Evolutionary conservation across 1,140 invertebrate species (phyloP).

Genomic region (Drosophila nannoptera): DNA sequence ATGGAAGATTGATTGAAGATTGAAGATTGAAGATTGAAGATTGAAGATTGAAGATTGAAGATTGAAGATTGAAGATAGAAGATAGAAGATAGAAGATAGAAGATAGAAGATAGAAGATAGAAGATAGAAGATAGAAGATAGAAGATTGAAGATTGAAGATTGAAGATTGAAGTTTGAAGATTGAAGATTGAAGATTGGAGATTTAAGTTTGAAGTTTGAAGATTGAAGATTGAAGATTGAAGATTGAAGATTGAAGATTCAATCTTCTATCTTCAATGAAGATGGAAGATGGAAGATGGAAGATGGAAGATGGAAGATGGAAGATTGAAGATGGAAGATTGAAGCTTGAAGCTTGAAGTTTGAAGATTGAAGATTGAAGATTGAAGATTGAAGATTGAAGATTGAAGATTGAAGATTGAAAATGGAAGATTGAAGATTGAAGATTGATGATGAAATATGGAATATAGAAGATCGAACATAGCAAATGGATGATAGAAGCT

Average conservation of each 20-base stretch:
- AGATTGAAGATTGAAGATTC: background rate
- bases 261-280: background rate
- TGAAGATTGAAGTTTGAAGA: background rate
- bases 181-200: background rate
- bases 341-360: background rate
- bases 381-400: no score
- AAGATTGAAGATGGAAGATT: background rate
- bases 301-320: background rate
- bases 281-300: background rate
- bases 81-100: background rate
- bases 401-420: no score
- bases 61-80: background rate
- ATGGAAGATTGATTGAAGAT: background rate
- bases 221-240: background rate
- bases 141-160: background rate
- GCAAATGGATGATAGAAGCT: no score
- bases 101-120: background rate
- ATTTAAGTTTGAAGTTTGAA: background rate
- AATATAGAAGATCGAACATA: no score
- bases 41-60: background rate
- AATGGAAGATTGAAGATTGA: no score
- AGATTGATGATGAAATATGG: no score
- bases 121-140: background rate
- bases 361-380: no score
- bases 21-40: background rate